Conservation (phyloP, 2,113 vertebrate genomes). For the Psammodynastes pulverulentus region DNA sequence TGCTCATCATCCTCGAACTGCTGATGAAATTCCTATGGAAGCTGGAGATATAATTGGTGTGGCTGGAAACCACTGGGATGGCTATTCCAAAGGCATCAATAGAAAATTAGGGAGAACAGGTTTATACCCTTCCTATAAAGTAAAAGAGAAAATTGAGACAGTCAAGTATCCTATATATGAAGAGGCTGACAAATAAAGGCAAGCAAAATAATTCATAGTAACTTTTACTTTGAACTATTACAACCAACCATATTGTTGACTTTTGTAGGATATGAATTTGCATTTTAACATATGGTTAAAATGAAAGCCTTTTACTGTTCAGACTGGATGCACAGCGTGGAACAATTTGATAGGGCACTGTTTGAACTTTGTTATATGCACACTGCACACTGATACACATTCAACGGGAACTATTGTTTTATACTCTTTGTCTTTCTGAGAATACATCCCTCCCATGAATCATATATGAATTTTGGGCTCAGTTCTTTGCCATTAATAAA, state of each 20-base stretch:
- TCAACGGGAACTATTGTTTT: constrained; percentile 67
- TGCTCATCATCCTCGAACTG: constrained; percentile 86
- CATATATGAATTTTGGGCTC: constrained; percentile 57
- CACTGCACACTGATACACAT: constrained; percentile 51
- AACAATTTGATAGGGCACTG: constrained; percentile 56
- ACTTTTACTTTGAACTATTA: constrained; percentile 50
- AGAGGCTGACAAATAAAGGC: constrained; percentile 87
- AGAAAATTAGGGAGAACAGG: constrained; percentile 94
- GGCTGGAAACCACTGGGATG: constrained; percentile 98
- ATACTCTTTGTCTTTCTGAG: constrained; percentile 66
- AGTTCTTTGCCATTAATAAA: constrained; percentile 69
- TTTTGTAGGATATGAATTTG: constrained; percentile 55
- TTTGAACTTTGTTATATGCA: constrained; percentile 67
- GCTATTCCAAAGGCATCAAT: constrained; percentile 97
- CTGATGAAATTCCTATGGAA: constrained; percentile 93
- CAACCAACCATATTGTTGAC: constrained; percentile 50
- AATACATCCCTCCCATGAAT: constrained; percentile 64
- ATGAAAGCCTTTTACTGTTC: constrained; percentile 53
- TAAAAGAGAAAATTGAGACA: constrained; percentile 95
- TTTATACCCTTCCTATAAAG: constrained; percentile 98
- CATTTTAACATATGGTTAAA: constrained; percentile 59
- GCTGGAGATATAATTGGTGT: constrained; percentile 94
- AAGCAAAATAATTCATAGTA: constrained; percentile 37
- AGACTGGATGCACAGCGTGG: constrained; percentile 58
- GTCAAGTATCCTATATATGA: constrained; percentile 96